These are phyloP conservation scores for Microctenopoma lineatum DNA, from an alignment of 2,797 vertebrate species.

Conservation along the genomic window DNA sequence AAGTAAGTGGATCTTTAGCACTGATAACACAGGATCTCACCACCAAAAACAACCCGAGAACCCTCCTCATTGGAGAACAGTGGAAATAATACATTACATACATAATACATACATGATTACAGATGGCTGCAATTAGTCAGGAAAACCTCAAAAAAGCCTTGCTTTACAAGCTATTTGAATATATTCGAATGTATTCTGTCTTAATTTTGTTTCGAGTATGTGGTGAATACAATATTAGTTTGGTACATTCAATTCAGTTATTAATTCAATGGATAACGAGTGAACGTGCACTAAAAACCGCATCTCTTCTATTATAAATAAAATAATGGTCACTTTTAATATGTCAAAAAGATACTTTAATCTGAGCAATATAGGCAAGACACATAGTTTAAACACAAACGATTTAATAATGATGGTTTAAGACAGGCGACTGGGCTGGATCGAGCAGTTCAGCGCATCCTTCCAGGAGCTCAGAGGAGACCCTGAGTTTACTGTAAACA, in stretches of 20 bases:
- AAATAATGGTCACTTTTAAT: not conserved
- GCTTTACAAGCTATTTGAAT: not conserved
- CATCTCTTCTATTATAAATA: too few relatives aligned
- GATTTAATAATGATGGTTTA: not conserved
- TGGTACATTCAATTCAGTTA: not conserved
- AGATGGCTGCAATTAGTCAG: not conserved
- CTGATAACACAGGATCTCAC: slow-evolving; percentile 57
- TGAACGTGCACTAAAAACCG: not conserved
- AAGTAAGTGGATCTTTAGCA: slow-evolving; percentile 64
- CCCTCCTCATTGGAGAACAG: slow-evolving; percentile 23
- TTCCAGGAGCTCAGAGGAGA: slow-evolving; percentile 39
- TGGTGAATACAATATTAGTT: not conserved
- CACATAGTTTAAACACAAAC: not conserved
- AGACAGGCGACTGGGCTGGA: slow-evolving; percentile 23
- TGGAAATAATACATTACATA: slow-evolving; percentile 1
- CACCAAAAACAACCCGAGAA: slow-evolving; percentile 44
- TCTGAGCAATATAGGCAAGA: not conserved
- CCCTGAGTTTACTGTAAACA: slow-evolving; percentile 82
- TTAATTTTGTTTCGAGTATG: not conserved
- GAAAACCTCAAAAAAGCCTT: not conserved
- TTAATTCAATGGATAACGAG: not conserved
- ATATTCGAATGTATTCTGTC: not conserved
- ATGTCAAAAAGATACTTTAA: not conserved
- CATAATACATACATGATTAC: not conserved
- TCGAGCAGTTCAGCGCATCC: slow-evolving; percentile 40